Base-by-base conservation (phyloP, 2,797 vertebrate species). In the Oreochromis grahami region DNA sequence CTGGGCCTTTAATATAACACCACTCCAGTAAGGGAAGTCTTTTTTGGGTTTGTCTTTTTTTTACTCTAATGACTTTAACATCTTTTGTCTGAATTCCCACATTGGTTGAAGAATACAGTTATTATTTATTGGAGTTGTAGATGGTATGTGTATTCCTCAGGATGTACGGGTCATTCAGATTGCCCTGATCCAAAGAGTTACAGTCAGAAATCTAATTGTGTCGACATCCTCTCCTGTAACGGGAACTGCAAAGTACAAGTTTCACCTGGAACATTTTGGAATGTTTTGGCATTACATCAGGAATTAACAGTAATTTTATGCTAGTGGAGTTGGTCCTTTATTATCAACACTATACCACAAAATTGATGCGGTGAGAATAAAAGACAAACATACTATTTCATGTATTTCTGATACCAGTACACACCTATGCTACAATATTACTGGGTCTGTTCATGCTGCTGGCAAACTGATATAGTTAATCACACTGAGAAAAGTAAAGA, bases 41-140 rank as follows among this genome's bases (percentile, higher is more conserved):
- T 82, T 45, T 43, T 43, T 1, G 32, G 7, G 9, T 60, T 63
- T 63, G 32, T 63, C 8, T 9, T 36, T 36, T 36, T 4, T 90
- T 55, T 84, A 38, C 85, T 81, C 8, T 91, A 53, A 91, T 88
- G 83, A 76, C 72, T 91, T 91, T 58, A 87, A 83, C 85, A 85
- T 81, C 56, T 83, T 79, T 80, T 79, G n/a, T 77, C 51, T 76
- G 26, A 76, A 63, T 74, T 48, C 6, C 74, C 51, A 32, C 10
- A 65, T 19, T 41, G 43, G 68, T 50, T 50, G 70, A 48, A 50
- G 26, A 74, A 2, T 72, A 72, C 26, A 17, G 24, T 74, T 74
- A 50, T 7, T 29, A 45, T 45, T 72, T 17, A 29, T 26, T 72
- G 4, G 26, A 48, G 26, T 32, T 32, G 43, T 50, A 29, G 32